Conservation (phyloP, 2,797 vertebrate genomes). For the Taenioides sp. region DNA sequence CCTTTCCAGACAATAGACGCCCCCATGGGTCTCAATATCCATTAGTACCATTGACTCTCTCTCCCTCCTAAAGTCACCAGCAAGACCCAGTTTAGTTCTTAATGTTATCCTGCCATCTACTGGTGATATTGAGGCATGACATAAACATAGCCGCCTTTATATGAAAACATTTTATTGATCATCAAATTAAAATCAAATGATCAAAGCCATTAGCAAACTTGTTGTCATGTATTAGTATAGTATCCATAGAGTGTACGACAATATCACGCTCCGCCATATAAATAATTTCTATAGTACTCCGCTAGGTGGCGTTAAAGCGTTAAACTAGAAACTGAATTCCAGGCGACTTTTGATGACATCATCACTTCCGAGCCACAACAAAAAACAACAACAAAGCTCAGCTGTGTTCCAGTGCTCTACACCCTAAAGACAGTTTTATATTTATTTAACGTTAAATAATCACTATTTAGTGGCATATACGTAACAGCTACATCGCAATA, state of each 20-base stretch:
- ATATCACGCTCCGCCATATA: too few relatives aligned
- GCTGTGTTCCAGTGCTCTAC: conserved; percentile 51
- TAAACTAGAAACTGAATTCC: neutral
- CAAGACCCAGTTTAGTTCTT: neutral
- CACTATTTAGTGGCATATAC: rapidly evolving
- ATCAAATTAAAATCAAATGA: too few relatives aligned
- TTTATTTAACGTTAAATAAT: neutral
- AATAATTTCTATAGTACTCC: too few relatives aligned
- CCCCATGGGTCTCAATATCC: neutral
- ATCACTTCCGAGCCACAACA: conserved; percentile 28
- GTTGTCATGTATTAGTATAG: too few relatives aligned
- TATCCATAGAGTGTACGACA: too few relatives aligned
- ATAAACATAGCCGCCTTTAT: too few relatives aligned
- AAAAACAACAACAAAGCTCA: conserved; percentile 66
- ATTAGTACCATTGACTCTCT: too few relatives aligned
- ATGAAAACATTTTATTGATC: too few relatives aligned
- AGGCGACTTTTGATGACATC: conserved; percentile 57
- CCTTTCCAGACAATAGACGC: neutral
- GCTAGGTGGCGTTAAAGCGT: neutral
- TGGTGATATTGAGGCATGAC: neutral
- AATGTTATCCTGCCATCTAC: conserved; percentile 2
- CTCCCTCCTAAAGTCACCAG: too few relatives aligned
- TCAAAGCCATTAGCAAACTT: too few relatives aligned
- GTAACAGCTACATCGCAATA: neutral
- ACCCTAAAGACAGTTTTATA: neutral